Percentiles rank a stretch among this genome's conserved stretches.
Conservation (phyloP, 2,888 invertebrate genomes). For the Melanchra persicariae region DNA sequence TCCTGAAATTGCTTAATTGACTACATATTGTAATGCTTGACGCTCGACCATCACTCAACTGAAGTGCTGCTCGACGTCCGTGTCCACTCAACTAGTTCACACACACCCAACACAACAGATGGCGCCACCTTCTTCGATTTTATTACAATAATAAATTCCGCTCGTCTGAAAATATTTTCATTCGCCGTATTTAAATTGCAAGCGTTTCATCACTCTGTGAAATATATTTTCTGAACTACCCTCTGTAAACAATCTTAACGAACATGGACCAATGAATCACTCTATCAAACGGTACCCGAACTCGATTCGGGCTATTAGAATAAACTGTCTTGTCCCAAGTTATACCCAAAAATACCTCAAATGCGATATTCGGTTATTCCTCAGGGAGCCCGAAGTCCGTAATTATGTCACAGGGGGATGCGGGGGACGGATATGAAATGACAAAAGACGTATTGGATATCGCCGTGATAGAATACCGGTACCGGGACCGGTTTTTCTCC, state of each 20-base stretch:
- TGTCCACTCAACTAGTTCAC: conserved; percentile 55
- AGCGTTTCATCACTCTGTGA: conserved; percentile 48
- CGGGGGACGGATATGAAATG: conserved; percentile 78
- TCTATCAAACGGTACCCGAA: conserved; percentile 50
- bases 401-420: conserved; percentile 76
- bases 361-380: conserved; percentile 53
- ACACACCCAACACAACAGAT: conserved; percentile 42
- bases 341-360: conserved; percentile 59
- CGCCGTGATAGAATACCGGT: conserved; percentile 69
- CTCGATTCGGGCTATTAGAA: conserved; percentile 55
- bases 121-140: conserved; percentile 36
- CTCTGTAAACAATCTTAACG: conserved; percentile 49
- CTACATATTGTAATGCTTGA: conserved; percentile 55
- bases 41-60: conserved; percentile 56
- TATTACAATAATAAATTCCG: conserved; percentile 41
- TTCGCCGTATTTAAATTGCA: conserved; percentile 55
- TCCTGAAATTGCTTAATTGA: conserved; percentile 49
- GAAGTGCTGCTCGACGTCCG: conserved; percentile 42
- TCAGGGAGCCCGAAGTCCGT: conserved; percentile 70
- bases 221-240: conserved; percentile 47
- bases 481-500: conserved; percentile 54
- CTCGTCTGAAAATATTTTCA: conserved; percentile 34
- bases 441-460: conserved; percentile 82
- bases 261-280: conserved; percentile 51
- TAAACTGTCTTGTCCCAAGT: conserved; percentile 58